A percentile compares a stretch with the other conserved stretches of the same genome.
Conservation (phyloP, 2,113 vertebrate species). For the Syngnathoides biaculeatus region DNA sequence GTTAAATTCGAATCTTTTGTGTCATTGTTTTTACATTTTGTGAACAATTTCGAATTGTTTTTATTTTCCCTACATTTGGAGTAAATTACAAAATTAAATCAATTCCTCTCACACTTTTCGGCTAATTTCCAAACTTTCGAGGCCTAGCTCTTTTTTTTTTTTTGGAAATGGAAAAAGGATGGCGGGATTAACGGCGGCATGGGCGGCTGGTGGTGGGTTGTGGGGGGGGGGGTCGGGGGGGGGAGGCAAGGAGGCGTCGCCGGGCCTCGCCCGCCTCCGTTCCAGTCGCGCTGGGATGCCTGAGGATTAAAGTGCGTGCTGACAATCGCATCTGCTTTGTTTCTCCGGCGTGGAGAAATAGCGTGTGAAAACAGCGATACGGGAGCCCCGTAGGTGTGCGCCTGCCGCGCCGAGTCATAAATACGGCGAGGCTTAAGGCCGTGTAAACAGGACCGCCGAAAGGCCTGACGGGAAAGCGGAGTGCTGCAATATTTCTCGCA, state of each 20-base stretch:
- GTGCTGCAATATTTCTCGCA: neutral
- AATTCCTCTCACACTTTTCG: neutral
- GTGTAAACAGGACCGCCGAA: constrained; percentile 5
- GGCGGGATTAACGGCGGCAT: neutral
- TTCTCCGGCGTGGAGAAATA: neutral
- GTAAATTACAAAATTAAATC: neutral
- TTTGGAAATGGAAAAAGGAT: neutral
- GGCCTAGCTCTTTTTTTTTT: no score
- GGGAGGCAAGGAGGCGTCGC: neutral
- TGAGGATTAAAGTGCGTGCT: neutral
- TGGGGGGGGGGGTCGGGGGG: neutral
- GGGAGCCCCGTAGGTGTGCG: neutral
- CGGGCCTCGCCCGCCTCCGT: neutral
- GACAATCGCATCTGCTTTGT: neutral
- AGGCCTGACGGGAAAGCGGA: neutral
- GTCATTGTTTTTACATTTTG: no score
- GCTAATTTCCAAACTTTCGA: neutral
- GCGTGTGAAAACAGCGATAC: constrained; percentile 1
- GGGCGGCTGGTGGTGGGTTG: no score
- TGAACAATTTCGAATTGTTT: no score
- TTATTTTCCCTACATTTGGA: no score
- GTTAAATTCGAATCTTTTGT: no score
- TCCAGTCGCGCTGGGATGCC: neutral
- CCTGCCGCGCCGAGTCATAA: neutral
- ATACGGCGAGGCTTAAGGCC: neutral